Conservation (phyloP, 2,797 vertebrate genomes). For the Trichosurus vulpecula region DNA sequence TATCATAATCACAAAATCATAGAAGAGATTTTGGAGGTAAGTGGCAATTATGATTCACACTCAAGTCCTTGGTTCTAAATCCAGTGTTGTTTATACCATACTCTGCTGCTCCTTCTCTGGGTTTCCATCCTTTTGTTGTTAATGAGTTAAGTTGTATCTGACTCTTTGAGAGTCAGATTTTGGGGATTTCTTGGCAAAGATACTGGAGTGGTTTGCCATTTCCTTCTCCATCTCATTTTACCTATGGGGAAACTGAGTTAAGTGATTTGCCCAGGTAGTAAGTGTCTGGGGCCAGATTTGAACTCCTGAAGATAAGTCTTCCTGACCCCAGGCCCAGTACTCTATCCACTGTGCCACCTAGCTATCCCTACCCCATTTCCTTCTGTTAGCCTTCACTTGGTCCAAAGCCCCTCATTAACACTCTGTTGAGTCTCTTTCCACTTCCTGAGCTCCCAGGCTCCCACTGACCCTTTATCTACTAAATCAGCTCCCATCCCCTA, state of each 20-base stretch:
- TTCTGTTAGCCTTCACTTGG: not conserved
- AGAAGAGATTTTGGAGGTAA: not conserved
- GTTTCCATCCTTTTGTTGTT: not conserved
- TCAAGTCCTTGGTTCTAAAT: not conserved
- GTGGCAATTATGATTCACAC: not conserved
- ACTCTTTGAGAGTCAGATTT: not conserved
- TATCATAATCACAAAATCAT: not conserved
- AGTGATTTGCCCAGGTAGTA: not conserved
- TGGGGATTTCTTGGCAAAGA: not conserved
- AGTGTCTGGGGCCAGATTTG: not conserved
- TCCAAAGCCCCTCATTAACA: not conserved
- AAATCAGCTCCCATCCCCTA: not conserved
- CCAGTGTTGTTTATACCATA: not conserved
- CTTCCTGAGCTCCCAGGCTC: not conserved
- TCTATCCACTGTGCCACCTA: not conserved
- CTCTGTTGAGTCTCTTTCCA: not conserved
- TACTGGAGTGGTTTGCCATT: not conserved
- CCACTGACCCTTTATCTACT: not conserved
- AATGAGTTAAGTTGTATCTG: not conserved
- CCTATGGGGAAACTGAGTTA: not conserved
- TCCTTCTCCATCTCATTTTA: not conserved
- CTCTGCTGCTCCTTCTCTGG: not conserved
- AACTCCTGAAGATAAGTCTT: not conserved
- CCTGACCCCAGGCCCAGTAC: too few relatives aligned
- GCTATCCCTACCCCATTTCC: not conserved